Conservation (phyloP, 2,797 vertebrate genomes). For the Merluccius polli region DNA sequence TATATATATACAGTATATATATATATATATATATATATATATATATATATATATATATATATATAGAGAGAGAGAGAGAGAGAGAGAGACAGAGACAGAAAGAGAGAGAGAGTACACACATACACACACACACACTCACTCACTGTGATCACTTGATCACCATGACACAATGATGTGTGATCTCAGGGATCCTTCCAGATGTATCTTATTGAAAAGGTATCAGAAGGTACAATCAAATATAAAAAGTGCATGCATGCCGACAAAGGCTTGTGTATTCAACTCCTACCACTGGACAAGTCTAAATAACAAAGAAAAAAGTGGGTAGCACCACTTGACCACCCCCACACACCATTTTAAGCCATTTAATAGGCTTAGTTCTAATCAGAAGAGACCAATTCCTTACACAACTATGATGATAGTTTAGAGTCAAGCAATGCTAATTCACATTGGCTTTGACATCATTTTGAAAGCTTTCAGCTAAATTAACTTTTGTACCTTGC, state of each 20-base stretch:
- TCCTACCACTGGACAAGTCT: no score
- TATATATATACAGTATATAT: neutral
- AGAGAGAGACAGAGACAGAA: no score
- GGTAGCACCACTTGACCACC: neutral
- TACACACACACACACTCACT: neutral
- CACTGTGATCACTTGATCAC: no score
- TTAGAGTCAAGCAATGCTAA: neutral
- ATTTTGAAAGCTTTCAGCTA: neutral
- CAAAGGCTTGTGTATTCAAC: no score
- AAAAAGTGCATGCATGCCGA: no score
- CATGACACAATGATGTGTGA: no score
- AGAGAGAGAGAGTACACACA: neutral
- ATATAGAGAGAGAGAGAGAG: no score
- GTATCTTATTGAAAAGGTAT: no score
- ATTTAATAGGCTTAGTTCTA: neutral
- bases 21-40: neutral
- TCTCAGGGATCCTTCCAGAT: no score
- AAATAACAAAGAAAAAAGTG: no score
- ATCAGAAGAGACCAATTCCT: neutral
- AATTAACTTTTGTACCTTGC: neutral
- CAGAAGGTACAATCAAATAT: no score
- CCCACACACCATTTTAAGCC: neutral
- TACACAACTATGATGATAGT: neutral
- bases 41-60: no score
- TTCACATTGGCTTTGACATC: neutral